Conservation (phyloP, 2,113 vertebrate genomes). For the Corythoichthys intestinalis region DNA sequence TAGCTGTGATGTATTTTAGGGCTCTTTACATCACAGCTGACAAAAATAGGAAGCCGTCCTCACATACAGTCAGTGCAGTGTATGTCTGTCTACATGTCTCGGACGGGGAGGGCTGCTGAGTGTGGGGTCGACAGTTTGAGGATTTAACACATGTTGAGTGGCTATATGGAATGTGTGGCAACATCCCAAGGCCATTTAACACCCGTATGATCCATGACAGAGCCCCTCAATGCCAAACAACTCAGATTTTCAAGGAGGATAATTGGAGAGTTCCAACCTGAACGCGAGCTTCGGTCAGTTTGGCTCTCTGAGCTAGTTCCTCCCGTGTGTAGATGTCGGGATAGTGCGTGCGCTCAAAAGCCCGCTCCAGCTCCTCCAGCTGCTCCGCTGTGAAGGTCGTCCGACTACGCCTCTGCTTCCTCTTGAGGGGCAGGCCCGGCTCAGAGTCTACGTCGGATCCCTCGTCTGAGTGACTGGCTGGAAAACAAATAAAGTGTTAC, state of each 20-base stretch:
- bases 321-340: constrained; percentile 98
- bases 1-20: constrained; percentile 37
- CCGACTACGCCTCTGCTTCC: constrained; percentile 93
- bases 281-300: constrained; percentile 94
- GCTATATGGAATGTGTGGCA: constrained; percentile 48
- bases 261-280: constrained; percentile 76
- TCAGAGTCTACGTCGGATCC: constrained; percentile 97
- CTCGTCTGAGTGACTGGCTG: constrained; percentile 92
- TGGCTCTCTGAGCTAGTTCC: constrained; percentile 94
- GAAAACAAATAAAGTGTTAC: constrained; percentile 30
- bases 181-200: constrained; percentile 37
- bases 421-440: constrained; percentile 92
- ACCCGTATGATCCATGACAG: constrained; percentile 36
- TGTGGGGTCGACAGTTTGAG: constrained; percentile 14
- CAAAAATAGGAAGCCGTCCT: constrained; percentile 40
- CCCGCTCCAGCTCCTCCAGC: constrained; percentile 93
- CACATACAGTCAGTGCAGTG: constrained; percentile 37
- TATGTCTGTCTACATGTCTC: constrained; percentile 21
- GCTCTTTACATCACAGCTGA: constrained; percentile 26
- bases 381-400: constrained; percentile 97
- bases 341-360: constrained; percentile 97
- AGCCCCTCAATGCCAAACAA: constrained; percentile 15
- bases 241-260: not conserved
- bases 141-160: constrained; percentile 29
- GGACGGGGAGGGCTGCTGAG: constrained; percentile 11